Evolutionary conservation across 2,797 vertebrate genomes (phyloP).

Genomic region (Dipus sagitta): DNA sequence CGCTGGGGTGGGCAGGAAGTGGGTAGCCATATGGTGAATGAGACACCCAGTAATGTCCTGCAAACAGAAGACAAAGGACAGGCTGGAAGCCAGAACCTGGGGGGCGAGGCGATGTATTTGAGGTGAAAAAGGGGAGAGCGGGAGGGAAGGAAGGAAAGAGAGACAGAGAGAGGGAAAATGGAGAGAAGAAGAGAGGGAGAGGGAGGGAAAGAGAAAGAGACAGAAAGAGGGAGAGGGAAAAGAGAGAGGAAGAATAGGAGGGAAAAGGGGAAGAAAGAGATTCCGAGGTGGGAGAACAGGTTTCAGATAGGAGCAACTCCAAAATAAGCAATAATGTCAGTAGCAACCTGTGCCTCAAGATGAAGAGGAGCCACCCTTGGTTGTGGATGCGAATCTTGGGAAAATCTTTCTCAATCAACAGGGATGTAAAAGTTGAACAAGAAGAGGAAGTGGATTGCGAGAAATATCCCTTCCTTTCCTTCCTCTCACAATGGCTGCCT

Average conservation of each 20-base stretch:
- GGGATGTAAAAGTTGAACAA: not conserved
- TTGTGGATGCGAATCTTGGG: not conserved
- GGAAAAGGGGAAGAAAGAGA: not conserved
- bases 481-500: not conserved
- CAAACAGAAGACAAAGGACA: not conserved
- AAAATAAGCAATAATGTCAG: not conserved
- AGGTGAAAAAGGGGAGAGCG: not conserved
- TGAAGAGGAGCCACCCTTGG: not conserved
- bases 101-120: not conserved
- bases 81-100: conserved; percentile 1
- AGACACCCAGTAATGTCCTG: not conserved
- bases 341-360: not conserved
- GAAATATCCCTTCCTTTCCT: not conserved
- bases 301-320: not conserved
- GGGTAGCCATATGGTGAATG: not conserved
- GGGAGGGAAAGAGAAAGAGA: too few species aligned
- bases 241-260: too few species aligned
- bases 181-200: not conserved
- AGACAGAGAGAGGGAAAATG: not conserved
- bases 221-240: not conserved
- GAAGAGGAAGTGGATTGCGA: not conserved
- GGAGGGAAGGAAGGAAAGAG: not conserved
- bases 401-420: not conserved
- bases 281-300: not conserved
- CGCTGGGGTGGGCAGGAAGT: fast-evolving